These are phyloP conservation scores for Eilema griseolum DNA, from an alignment of 2,888 invertebrate genomes.

Conservation along the genomic window DNA sequence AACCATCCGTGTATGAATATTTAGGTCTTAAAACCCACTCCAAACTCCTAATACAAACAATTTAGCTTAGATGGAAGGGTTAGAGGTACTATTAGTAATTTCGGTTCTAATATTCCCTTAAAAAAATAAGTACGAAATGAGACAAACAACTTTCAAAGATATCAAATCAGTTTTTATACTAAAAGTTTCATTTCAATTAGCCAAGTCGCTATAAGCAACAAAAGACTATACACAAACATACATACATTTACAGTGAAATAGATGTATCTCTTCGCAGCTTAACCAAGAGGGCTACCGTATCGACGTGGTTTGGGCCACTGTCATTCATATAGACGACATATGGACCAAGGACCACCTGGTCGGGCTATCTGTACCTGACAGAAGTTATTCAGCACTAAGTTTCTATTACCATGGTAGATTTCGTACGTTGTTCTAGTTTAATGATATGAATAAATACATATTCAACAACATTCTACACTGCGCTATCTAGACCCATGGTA, in stretches of 20 bases:
- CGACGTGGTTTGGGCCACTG: conserved; percentile 43
- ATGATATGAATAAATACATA: neutral
- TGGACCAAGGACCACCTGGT: conserved; percentile 67
- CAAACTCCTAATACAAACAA: too few relatives aligned
- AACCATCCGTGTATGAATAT: neutral
- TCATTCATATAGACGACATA: conserved; percentile 61
- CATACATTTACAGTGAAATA: neutral
- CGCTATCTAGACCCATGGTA: too few relatives aligned
- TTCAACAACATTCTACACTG: too few relatives aligned
- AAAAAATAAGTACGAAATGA: too few relatives aligned
- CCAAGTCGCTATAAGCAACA: neutral
- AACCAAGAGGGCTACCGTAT: conserved; percentile 32
- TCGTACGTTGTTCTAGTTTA: neutral
- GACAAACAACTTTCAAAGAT: neutral
- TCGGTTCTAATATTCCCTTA: too few relatives aligned
- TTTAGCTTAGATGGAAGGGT: too few relatives aligned
- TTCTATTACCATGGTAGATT: conserved; percentile 51
- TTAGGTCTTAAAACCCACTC: too few relatives aligned
- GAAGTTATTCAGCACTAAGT: conserved; percentile 68
- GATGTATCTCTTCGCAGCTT: neutral
- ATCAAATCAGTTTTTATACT: neutral
- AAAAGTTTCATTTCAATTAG: neutral
- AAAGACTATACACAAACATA: neutral
- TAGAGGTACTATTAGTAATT: too few relatives aligned
- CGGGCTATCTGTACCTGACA: conserved; percentile 61